Evolutionary conservation across 2,888 invertebrate genomes (phyloP), one percentile per base, ranked within the genome.

Genomic region (Nasonovia ribisnigri): DNA sequence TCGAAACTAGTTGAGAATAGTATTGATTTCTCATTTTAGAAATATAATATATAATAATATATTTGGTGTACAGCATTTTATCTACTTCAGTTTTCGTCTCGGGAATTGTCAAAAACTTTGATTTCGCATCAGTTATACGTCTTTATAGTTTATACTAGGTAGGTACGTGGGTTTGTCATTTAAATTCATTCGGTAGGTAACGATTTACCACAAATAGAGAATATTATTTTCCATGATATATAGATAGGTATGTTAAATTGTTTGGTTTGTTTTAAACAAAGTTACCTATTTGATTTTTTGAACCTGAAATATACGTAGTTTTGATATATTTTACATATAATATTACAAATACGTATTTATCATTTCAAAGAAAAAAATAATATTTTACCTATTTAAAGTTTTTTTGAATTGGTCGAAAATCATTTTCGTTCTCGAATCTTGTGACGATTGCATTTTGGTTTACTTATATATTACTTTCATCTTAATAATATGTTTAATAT

Each of bases 1-100:
- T 29, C 20, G 29, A 60, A 57, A 89, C 89, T 89, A 90, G 60
- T 89, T 60, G 36, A 29, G 8, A n/a, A 89, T 42, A 43, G n/a
- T 42, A 43, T 42, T 90, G 43, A 26, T 67, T 67, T 90, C 29
- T 60, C n/a, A 60, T n/a, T 46, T 46, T 29, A 90, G 11, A 67
- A 26, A 60, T 46, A 16, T 90, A 20, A 54, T 42, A 29, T 54
- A 54, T 29, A 42, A 42, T 42, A 57, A 36, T 77, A 77, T 20
- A 36, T 77, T 77, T 20, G 77, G 29, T 43, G 43, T 60, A 67
- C 42, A 89, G 2, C 11, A 46, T 46, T 43, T 86, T 36, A 11
- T 29, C 46, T 43, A 29, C 43, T 60, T 60, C 60, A 43, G 46
- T 24, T 24, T n/a, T 88, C 20, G 54, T 24, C 42, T 91, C 10